Evolutionary conservation across 2,797 vertebrate genomes (phyloP).

Genomic region (Enteromius mattozi): DNA sequence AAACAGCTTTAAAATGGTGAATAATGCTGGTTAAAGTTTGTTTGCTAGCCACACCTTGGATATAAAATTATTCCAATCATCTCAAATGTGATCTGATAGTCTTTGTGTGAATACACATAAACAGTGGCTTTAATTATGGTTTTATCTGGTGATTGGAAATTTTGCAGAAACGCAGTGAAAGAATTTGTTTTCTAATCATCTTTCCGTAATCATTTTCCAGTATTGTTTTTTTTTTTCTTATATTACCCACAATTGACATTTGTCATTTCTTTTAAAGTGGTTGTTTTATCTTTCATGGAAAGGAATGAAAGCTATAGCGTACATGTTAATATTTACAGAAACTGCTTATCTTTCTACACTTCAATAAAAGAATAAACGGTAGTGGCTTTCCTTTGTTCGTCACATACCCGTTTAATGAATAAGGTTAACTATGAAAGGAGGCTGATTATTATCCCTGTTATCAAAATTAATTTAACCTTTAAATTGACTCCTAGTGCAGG

Average conservation of each 20-base stretch:
- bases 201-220: neutral
- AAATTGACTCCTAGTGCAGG: neutral
- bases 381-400: neutral
- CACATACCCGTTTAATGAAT: neutral
- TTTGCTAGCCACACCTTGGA: neutral
- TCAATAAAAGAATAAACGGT: neutral
- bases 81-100: neutral
- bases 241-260: neutral
- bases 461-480: neutral
- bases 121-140: neutral
- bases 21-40: neutral
- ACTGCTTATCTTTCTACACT: neutral
- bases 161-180: neutral
- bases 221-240: too few species aligned
- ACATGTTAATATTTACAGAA: neutral
- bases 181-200: neutral
- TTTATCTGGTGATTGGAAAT: neutral
- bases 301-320: neutral
- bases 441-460: neutral
- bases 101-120: neutral
- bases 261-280: neutral
- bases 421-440: neutral
- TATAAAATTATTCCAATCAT: neutral
- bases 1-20: neutral
- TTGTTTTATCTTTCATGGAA: neutral